Percentiles rank a stretch among this genome's conserved stretches.
Evolutionary conservation across 2,888 invertebrate genomes (phyloP).

Genomic region (Thalpophila matura): DNA sequence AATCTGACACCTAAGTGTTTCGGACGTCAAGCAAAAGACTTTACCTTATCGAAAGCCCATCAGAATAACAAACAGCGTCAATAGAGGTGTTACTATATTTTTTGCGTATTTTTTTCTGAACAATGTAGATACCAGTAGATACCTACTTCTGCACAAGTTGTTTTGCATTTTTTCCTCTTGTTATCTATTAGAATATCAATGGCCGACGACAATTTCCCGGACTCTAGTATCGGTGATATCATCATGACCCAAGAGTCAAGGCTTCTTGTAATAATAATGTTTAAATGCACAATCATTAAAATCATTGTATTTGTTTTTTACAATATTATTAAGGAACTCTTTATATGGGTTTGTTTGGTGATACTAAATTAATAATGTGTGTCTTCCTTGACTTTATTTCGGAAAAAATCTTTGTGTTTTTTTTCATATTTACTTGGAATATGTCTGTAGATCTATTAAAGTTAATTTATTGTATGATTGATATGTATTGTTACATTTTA

Average conservation of each 20-base stretch:
- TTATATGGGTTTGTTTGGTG: constrained; percentile 28
- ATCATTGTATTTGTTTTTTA: constrained; percentile 58
- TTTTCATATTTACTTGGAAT: not conserved
- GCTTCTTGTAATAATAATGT: constrained; percentile 47
- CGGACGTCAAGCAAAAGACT: not conserved
- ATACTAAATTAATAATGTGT: constrained; percentile 5
- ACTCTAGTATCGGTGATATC: constrained; percentile 68
- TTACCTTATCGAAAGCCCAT: constrained; percentile 3
- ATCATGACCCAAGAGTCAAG: constrained; percentile 74
- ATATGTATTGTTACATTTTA: no score
- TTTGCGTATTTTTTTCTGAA: constrained; percentile 17
- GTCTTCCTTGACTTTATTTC: not conserved
- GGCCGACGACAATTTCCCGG: constrained; percentile 70
- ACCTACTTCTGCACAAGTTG: constrained; percentile 12
- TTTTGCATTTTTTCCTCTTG: constrained; percentile 46
- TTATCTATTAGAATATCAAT: constrained; percentile 45
- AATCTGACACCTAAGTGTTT: not conserved
- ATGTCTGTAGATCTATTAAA: no score
- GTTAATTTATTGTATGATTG: no score
- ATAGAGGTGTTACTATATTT: constrained; percentile 20
- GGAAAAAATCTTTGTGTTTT: not conserved
- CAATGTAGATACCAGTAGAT: not conserved
- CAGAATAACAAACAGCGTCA: constrained; percentile 1
- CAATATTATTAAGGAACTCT: constrained; percentile 43
- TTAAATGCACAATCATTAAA: constrained; percentile 54